phyloP scores from a whole-genome alignment of 2,797 vertebrate species.

The Ataeniobius toweri region DNA sequence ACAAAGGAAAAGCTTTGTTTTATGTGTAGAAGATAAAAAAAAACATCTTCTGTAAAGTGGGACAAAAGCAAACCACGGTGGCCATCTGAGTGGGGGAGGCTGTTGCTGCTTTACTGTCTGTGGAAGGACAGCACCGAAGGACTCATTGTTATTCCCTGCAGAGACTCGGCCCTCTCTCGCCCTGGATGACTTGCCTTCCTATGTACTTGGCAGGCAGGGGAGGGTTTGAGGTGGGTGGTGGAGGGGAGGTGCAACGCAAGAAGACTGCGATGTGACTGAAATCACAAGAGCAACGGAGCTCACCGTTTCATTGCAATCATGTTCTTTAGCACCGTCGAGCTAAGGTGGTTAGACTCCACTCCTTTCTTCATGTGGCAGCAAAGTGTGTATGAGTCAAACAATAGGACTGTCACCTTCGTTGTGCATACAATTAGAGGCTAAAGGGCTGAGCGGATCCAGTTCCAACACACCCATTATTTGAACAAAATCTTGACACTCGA shows the following conservation, averaged over 20 bases:
- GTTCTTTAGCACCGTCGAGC: conserved; percentile 54
- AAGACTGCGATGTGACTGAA: conserved; percentile 78
- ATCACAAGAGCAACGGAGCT: conserved; percentile 72
- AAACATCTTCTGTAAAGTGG: background rate
- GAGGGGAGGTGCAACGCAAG: conserved; percentile 58
- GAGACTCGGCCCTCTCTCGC: conserved; percentile 64
- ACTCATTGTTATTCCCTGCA: conserved; percentile 82
- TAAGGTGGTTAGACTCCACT: conserved; percentile 44
- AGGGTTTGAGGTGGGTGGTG: conserved; percentile 62
- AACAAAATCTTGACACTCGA: conserved; percentile 51
- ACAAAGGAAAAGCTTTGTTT: conserved; percentile 9
- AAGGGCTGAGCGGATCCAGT: conserved; percentile 39
- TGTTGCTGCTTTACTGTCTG: conserved; percentile 57
- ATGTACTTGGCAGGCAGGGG: conserved; percentile 76
- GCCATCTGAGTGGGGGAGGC: conserved; percentile 18
- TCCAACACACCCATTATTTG: conserved; percentile 29
- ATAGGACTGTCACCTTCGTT: conserved; percentile 40
- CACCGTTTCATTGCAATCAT: conserved; percentile 70
- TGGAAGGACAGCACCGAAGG: conserved; percentile 57
- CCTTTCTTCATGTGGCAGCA: conserved; percentile 39
- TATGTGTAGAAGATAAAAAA: conserved; percentile 3
- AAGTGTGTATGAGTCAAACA: conserved; percentile 33
- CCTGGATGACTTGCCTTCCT: conserved; percentile 75
- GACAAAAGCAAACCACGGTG: conserved; percentile 24
- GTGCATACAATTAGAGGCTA: conserved; percentile 47